phyloP scores from a whole-genome alignment of 2,113 vertebrate genomes.

The Archocentrus centrarchus region DNA sequence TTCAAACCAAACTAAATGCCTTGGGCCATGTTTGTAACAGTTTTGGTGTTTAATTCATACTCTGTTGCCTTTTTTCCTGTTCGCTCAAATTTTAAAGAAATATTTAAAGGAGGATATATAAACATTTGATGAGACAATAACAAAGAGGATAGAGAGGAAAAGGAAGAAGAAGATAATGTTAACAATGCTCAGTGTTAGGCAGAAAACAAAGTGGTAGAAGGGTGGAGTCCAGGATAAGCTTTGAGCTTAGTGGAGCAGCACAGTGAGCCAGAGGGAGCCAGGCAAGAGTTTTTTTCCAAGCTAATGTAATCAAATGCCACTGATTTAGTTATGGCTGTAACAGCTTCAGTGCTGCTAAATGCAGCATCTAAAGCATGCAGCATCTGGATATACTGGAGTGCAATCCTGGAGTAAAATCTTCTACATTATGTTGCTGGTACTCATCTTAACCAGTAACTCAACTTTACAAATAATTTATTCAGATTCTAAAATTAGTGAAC shows the following conservation, averaged over 20 bases:
- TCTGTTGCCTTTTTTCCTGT: background rate
- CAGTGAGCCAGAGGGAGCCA: constrained; percentile 25
- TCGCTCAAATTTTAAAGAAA: background rate
- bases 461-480: background rate
- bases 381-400: background rate
- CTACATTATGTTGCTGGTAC: background rate
- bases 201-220: constrained; percentile 28
- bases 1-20: constrained; percentile 5
- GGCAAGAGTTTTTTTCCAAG: constrained; percentile 24
- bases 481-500: background rate
- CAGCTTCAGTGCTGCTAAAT: constrained; percentile 44
- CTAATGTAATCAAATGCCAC: constrained; percentile 59
- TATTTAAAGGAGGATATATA: background rate
- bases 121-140: background rate
- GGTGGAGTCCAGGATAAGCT: constrained; percentile 17
- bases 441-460: background rate
- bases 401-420: background rate
- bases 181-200: background rate
- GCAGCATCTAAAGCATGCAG: background rate
- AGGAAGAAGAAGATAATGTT: background rate
- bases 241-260: constrained; percentile 5
- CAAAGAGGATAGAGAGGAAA: background rate
- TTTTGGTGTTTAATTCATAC: constrained; percentile 3
- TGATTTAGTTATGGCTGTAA: constrained; percentile 62
- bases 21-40: background rate